phyloP scores from a whole-genome alignment of 2,888 invertebrate species.

The Hedya salicella region DNA sequence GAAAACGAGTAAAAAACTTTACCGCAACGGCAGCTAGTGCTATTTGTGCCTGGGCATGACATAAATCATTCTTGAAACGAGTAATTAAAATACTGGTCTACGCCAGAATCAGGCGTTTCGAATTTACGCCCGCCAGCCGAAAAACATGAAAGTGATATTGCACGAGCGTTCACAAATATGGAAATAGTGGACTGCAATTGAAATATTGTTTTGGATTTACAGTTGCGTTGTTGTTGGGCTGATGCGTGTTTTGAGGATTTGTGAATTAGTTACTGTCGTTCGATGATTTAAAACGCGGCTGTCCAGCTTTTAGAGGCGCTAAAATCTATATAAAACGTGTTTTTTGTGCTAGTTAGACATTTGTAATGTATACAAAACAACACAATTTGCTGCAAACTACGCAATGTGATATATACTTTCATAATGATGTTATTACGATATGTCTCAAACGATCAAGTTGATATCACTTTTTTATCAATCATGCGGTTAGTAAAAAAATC shows the following conservation, averaged over 20 bases:
- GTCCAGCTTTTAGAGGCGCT: background rate
- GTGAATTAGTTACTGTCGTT: constrained; percentile 38
- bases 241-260: constrained; percentile 43
- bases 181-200: constrained; percentile 52
- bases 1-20: constrained; percentile 58
- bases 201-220: constrained; percentile 50
- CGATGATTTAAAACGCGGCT: constrained; percentile 26
- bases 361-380: too few species aligned
- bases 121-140: constrained; percentile 65
- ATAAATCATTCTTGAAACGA: constrained; percentile 83
- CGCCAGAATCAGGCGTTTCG: constrained; percentile 77
- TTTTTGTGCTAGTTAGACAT: background rate
- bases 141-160: constrained; percentile 63
- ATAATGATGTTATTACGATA: too few species aligned
- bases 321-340: background rate
- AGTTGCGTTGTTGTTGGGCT: constrained; percentile 37
- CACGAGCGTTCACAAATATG: constrained; percentile 56
- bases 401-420: too few species aligned
- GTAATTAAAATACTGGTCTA: constrained; percentile 83
- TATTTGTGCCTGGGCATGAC: constrained; percentile 64
- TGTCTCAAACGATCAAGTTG: too few species aligned
- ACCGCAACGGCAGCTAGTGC: constrained; percentile 58
- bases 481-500: too few species aligned
- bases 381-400: too few species aligned
- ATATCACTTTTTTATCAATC: too few species aligned